phyloP scores from a whole-genome alignment of 1,140 invertebrate species.

The Luehdorfia chinensis region DNA sequence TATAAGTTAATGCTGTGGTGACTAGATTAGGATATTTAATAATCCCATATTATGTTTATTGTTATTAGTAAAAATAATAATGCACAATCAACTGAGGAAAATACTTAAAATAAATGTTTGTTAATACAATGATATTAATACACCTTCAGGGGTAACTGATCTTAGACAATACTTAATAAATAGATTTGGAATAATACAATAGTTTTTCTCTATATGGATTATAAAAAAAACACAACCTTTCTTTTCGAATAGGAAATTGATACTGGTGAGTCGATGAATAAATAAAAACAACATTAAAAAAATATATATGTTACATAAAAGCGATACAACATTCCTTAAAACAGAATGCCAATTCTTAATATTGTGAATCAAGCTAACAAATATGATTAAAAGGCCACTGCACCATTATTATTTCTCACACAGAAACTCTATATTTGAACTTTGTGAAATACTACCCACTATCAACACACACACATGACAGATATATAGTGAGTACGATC shows the following conservation, averaged over 20 bases:
- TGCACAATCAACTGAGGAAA: neutral
- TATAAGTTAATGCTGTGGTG: conserved; percentile 55
- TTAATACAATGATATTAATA: neutral
- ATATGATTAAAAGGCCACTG: conserved; percentile 9
- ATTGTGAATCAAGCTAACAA: neutral
- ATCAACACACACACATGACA: conserved; percentile 13
- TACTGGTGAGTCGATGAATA: conserved; percentile 13
- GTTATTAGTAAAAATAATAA: neutral
- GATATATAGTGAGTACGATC: conserved; percentile 6
- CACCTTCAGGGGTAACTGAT: neutral
- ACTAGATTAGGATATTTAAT: conserved; percentile 53
- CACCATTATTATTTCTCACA: conserved; percentile 1
- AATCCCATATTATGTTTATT: conserved; percentile 16
- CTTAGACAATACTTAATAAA: neutral
- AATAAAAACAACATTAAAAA: conserved; percentile 2
- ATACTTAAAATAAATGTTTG: conserved; percentile 3
- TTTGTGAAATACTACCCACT: conserved; percentile 15
- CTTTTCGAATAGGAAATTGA: conserved; percentile 24
- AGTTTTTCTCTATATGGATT: neutral
- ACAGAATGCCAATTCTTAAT: conserved; percentile 4
- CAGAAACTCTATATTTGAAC: neutral
- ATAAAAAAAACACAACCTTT: conserved; percentile 25
- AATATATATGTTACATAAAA: conserved; percentile 5
- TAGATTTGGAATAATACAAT: neutral
- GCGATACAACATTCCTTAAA: conserved; percentile 5